Conservation (phyloP, 2,113 vertebrate genomes). For the Dromas ardeola region DNA sequence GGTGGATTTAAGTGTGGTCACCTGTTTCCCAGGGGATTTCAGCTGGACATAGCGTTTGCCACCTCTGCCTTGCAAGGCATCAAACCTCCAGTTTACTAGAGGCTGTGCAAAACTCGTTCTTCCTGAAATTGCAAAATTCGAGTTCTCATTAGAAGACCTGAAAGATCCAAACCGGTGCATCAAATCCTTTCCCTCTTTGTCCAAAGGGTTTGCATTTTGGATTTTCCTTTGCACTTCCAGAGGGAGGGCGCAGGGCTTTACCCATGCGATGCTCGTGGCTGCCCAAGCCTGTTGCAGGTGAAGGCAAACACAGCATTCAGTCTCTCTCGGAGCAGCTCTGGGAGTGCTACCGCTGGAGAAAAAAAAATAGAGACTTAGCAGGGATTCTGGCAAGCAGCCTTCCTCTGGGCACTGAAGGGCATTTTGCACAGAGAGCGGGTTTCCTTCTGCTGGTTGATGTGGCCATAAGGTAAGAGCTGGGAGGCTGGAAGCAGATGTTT, state of each 20-base stretch:
- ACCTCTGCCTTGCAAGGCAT: neutral
- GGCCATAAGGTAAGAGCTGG: neutral
- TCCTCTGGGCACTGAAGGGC: neutral
- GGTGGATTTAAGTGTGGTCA: neutral
- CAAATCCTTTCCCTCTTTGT: neutral
- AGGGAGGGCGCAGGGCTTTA: neutral
- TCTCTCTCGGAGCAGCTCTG: neutral
- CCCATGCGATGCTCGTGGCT: neutral
- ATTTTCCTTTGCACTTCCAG: neutral
- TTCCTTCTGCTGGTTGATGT: neutral
- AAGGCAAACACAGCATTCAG: neutral
- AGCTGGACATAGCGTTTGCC: neutral
- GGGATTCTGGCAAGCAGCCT: neutral
- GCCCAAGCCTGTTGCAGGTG: neutral
- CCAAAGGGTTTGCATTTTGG: neutral
- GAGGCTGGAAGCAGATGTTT: neutral
- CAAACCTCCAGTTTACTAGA: neutral
- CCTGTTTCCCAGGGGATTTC: neutral
- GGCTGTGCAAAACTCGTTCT: neutral
- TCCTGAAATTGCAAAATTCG: neutral
- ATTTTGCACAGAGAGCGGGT: neutral
- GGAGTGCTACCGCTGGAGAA: neutral
- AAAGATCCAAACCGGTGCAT: neutral
- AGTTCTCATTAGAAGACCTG: neutral
- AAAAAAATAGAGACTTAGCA: neutral